Percentiles rank a stretch among this genome's conserved stretches.
These are phyloP conservation scores for Rosalia funebris DNA, from an alignment of 2,888 invertebrate genomes.

Conservation along the genomic window DNA sequence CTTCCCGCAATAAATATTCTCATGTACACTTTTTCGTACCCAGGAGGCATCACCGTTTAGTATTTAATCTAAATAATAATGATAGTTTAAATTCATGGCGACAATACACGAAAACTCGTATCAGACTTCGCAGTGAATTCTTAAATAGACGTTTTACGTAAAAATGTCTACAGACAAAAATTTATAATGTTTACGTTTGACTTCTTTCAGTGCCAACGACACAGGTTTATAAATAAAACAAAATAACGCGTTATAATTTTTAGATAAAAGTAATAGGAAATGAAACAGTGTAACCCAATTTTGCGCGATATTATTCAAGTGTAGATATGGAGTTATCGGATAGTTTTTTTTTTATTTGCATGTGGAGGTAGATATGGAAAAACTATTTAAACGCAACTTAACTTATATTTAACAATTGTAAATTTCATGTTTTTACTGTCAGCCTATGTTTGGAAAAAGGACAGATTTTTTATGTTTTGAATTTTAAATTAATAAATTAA, in stretches of 20 bases:
- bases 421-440: too few relatives aligned
- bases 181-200: neutral
- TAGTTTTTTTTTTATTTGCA: neutral
- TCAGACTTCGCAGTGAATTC: neutral
- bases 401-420: too few relatives aligned
- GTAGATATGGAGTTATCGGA: neutral
- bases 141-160: neutral
- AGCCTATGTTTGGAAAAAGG: too few relatives aligned
- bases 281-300: conserved; percentile 8
- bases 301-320: neutral
- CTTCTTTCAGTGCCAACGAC: neutral
- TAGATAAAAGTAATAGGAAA: conserved; percentile 7
- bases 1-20: neutral
- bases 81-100: conserved; percentile 8
- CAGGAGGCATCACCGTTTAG: conserved; percentile 4
- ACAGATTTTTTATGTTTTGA: too few relatives aligned
- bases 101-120: neutral
- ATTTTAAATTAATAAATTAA: too few relatives aligned
- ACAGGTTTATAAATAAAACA: conserved; percentile 3
- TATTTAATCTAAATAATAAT: conserved; percentile 19
- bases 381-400: too few relatives aligned
- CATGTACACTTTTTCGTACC: neutral
- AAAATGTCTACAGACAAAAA: neutral
- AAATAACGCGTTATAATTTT: neutral
- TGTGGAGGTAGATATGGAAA: neutral